Evolutionary conservation across 2,888 invertebrate species (phyloP), one percentile per base, ranked within the genome.

Genomic region (Heliconius sara): DNA sequence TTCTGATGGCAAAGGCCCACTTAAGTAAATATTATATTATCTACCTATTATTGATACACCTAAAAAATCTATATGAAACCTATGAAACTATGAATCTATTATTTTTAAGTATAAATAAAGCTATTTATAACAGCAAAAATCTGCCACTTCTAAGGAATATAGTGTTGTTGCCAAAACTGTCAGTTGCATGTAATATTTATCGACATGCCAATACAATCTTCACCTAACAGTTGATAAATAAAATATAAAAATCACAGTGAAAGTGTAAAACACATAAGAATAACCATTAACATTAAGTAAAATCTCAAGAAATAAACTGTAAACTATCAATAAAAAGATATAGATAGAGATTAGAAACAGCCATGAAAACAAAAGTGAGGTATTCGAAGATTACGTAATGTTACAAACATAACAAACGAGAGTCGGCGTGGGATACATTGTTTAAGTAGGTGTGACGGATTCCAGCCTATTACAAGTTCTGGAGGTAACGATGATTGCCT

Each of bases 401-500:
- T 60, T 76, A 52, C 19, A 52, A 52, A 52, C 68, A 57, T 43
- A 78, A 73, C 78, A 76, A 80, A 75, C 80, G 76, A 78, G 81
- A 80, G 78, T 80, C 84, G 83, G 85, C 89, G 89, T 90, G 89
- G 88, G 89, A 88, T 84, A 84, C 82, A 83, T 83, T 84, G 83
- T 86, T 84, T 85, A 87, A 85, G 88, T 87, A 87, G 89, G 88
- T 88, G 89, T 86, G 86, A 86, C 85, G 84, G 84, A 85, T 83
- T 82, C 84, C 84, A 83, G 83, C 83, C 88, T 89, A 90, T 91
- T 90, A 89, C 83, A 82, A 82, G 80, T 82, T 80, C 84, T 82
- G 85, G 84, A 84, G 85, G 86, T 85, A 86, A 87, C 85, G 84
- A 86, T 90, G 89, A 91, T 91, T 88, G 84, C 87, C 81, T 86